Evolutionary conservation across 2,888 invertebrate species (phyloP).

Genomic region (Mamestra brassicae): DNA sequence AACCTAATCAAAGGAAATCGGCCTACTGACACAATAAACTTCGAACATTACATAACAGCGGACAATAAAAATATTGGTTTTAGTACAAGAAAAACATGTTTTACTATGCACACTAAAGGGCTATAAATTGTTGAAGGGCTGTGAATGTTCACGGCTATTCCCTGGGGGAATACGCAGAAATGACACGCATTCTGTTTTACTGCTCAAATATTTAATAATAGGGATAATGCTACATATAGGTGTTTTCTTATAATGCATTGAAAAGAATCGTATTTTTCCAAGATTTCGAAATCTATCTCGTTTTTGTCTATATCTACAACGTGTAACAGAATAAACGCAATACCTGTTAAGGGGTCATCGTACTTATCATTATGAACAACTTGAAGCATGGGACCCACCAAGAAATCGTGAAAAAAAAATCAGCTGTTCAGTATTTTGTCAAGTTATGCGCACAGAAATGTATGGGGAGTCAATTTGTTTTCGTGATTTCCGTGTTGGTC

Average conservation of each 20-base stretch:
- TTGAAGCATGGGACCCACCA: too few species aligned
- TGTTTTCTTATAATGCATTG: not conserved
- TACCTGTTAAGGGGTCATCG: too few species aligned
- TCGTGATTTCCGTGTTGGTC: too few species aligned
- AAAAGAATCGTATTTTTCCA: not conserved
- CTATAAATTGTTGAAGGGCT: constrained; percentile 47
- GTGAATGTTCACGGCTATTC: constrained; percentile 9
- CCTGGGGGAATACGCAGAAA: constrained; percentile 36
- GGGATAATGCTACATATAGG: constrained; percentile 1
- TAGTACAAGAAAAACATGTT: constrained; percentile 51
- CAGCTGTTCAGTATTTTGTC: too few species aligned
- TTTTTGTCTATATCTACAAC: too few species aligned
- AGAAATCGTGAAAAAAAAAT: too few species aligned
- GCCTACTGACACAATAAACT: constrained; percentile 15
- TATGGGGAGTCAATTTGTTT: too few species aligned
- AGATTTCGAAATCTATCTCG: too few species aligned
- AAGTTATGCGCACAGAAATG: too few species aligned
- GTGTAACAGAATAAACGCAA: too few species aligned
- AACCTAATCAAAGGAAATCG: constrained; percentile 2
- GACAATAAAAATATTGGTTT: constrained; percentile 39
- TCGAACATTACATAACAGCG: constrained; percentile 6
- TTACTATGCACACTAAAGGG: constrained; percentile 49
- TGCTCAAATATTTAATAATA: constrained; percentile 46
- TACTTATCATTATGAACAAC: too few species aligned
- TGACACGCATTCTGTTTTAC: constrained; percentile 30